These are phyloP conservation scores for Ageneiosus marmoratus DNA, from an alignment of 2,113 vertebrate species.

Conservation along the genomic window DNA sequence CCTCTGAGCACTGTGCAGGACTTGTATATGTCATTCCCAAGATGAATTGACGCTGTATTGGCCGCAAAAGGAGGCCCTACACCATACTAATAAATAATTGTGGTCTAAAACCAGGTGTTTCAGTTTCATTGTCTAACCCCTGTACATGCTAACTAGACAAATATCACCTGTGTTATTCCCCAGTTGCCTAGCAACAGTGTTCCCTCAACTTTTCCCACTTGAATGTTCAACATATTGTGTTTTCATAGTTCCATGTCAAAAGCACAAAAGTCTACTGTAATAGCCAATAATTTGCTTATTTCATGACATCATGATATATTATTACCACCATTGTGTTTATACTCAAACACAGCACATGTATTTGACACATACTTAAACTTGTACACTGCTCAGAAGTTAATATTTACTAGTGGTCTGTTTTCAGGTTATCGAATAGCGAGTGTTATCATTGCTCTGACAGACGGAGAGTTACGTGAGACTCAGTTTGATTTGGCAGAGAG, in stretches of 20 bases:
- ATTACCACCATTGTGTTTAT: not conserved
- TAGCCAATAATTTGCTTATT: not conserved
- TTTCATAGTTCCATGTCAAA: not conserved
- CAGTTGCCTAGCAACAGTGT: not conserved
- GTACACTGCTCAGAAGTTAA: not conserved
- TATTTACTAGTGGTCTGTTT: not conserved
- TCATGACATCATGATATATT: not conserved
- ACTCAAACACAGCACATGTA: not conserved
- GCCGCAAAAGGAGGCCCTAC: too few species aligned
- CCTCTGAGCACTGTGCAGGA: too few species aligned
- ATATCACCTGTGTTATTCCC: not conserved
- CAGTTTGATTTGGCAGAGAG: slow-evolving; percentile 90
- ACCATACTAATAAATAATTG: too few species aligned
- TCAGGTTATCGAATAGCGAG: slow-evolving; percentile 92
- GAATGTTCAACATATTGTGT: not conserved
- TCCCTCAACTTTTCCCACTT: not conserved
- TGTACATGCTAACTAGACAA: not conserved
- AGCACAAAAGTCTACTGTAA: not conserved
- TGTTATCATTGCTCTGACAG: slow-evolving; percentile 95
- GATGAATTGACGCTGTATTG: too few species aligned
- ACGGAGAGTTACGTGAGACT: slow-evolving; percentile 92
- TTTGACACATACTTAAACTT: not conserved
- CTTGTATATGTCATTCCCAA: too few species aligned
- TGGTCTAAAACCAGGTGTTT: too few species aligned
- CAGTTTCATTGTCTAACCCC: too few species aligned